These are phyloP conservation scores for Enteromius paludinosus DNA, from an alignment of 2,797 vertebrate genomes.

Conservation along the genomic window DNA sequence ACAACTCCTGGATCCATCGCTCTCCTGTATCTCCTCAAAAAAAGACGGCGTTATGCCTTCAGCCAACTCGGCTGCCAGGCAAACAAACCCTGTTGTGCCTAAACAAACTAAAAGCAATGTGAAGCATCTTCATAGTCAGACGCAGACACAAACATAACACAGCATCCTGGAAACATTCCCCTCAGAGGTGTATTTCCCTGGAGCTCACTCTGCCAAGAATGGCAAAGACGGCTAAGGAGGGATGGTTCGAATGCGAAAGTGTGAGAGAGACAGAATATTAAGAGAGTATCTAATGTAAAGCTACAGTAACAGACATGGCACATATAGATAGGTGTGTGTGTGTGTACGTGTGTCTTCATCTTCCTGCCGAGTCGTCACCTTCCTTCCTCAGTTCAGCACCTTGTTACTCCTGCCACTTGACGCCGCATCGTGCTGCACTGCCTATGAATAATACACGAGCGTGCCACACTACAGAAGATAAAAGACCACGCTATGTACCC, in stretches of 20 bases:
- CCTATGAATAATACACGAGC: constrained; percentile 86
- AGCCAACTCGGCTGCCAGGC: constrained; percentile 31
- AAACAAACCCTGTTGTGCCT: constrained; percentile 55
- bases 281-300: constrained; percentile 50
- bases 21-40: constrained; percentile 48
- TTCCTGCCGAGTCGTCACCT: constrained; percentile 64
- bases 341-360: constrained; percentile 42
- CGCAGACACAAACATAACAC: constrained; percentile 39
- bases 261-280: constrained; percentile 33
- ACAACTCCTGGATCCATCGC: constrained; percentile 35
- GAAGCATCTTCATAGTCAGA: constrained; percentile 43
- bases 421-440: constrained; percentile 75
- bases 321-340: constrained; percentile 29
- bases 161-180: constrained; percentile 36
- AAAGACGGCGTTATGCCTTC: constrained; percentile 36
- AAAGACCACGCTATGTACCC: constrained; percentile 77
- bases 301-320: constrained; percentile 38
- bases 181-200: constrained; percentile 31
- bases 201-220: constrained; percentile 12
- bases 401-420: constrained; percentile 83
- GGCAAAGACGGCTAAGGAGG: constrained; percentile 29
- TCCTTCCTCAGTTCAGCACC: constrained; percentile 73
- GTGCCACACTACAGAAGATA: constrained; percentile 81
- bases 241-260: constrained; percentile 21
- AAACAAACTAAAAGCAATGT: constrained; percentile 50